These are phyloP conservation scores for Zosterops hypoxanthus DNA, from an alignment of 2,113 vertebrate genomes.

Conservation along the genomic window DNA sequence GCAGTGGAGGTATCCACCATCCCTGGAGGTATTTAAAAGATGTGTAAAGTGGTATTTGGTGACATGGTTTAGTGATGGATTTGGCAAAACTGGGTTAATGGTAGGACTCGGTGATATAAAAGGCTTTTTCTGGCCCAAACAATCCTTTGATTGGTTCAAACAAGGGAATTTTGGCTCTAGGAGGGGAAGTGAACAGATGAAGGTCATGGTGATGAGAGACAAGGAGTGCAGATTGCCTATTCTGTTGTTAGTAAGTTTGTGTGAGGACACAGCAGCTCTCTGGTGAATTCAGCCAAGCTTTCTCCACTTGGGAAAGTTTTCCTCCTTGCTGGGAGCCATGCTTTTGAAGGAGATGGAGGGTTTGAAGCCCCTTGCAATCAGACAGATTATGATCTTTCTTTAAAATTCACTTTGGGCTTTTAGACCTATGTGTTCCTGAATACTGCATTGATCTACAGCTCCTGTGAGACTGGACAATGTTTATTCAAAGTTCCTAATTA, in stretches of 20 bases:
- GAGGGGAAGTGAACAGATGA: not conserved
- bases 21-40: not conserved
- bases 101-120: fast-evolving
- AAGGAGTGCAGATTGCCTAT: not conserved
- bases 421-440: not conserved
- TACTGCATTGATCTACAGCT: not conserved
- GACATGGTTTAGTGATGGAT: not conserved
- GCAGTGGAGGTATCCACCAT: not conserved
- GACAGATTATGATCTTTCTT: not conserved
- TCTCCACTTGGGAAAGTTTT: not conserved
- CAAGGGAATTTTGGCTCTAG: not conserved
- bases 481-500: not conserved
- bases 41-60: not conserved
- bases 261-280: not conserved
- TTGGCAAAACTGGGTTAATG: not conserved
- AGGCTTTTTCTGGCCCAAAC: not conserved
- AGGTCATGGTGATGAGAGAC: not conserved
- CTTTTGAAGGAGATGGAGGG: not conserved
- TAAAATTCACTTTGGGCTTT: not conserved
- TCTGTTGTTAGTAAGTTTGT: not conserved
- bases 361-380: not conserved
- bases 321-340: not conserved
- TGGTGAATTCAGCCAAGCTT: not conserved
- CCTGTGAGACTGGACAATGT: not conserved
- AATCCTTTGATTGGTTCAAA: not conserved